Base-by-base conservation (phyloP, 2,888 invertebrate genomes). In the Reticulitermes lucifugus region DNA sequence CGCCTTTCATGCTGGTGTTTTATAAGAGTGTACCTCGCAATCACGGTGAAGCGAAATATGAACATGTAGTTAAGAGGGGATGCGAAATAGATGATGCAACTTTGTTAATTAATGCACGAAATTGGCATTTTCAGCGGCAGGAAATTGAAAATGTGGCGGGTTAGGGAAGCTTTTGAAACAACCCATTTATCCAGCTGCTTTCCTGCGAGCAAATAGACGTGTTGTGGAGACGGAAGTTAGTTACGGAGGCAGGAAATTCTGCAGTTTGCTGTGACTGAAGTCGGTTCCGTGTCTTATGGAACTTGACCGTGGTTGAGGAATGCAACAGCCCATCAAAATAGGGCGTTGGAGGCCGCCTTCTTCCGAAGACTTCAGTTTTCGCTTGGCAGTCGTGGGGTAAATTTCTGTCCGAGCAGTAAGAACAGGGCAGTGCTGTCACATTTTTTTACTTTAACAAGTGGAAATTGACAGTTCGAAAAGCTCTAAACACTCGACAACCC, bases 81-180 rank as follows among this genome's bases (percentile, higher is more conserved):
- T 25, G 51, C 65, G 79, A 81, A 65, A 77, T 77, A 43, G 83
- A 60, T 80, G 65, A 73, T 60, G 79, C 85, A 77, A 51, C 51
- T 77, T 77, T 77, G 77, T 77, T 77, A 77, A 77, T 77, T 77
- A 77, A 77, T 77, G 77, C 77, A 46, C 77, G 43, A 77, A 51
- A 77, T 77, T 77, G 77, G 77, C 77, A 46, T 46, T 77, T 77
- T 77, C 43, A 77, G n/a, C 41, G 6, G n/a, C 77, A 46, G 77
- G 77, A 77, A 77, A 77, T 77, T 77, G 77, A 51, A 77, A 77
- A 77, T 46, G 77, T 77, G 35, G 46, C 7, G 51, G 51, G 51
- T 22, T 46, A 22, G 51, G n/a, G n/a, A 41, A 22, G 77, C 51
- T 77, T 77, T 77, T 77, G 46, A 41, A 46, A 77, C n/a, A 77